phyloP scores from a whole-genome alignment of 64 coral and sea anemone genomes.

The Porites lutea region DNA sequence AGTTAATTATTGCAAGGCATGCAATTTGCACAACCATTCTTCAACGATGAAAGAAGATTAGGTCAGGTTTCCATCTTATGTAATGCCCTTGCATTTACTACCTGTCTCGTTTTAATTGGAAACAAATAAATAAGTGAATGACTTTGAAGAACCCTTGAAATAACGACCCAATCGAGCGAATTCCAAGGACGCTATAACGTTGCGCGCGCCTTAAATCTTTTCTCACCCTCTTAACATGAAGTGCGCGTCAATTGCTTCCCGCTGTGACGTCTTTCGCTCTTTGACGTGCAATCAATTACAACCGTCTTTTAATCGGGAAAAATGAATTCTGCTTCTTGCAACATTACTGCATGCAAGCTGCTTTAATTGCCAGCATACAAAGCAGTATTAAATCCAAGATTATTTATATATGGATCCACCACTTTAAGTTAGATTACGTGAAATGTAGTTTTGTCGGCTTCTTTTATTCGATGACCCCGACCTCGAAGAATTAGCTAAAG shows the following conservation, averaged over 20 bases:
- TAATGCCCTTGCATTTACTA: background rate
- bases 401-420: background rate
- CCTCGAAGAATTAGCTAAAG: background rate
- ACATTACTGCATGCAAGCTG: background rate
- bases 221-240: slow-evolving; percentile 15
- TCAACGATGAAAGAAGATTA: too few relatives aligned
- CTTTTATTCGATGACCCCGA: slow-evolving; percentile 1
- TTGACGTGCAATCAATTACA: background rate
- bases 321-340: background rate
- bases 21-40: too few relatives aligned
- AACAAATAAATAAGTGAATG: background rate
- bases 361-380: background rate
- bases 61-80: too few relatives aligned
- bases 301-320: background rate
- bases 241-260: background rate
- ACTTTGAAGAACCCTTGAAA: background rate
- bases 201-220: slow-evolving; percentile 1
- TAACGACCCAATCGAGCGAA: background rate
- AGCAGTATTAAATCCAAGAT: background rate
- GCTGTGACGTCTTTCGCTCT: background rate
- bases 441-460: background rate
- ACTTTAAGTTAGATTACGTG: background rate
- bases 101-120: background rate
- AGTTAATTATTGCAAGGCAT: too few relatives aligned
- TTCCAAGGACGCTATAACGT: background rate